Conservation (phyloP, 1,140 invertebrate genomes). For the Saxidomus purpurata region DNA sequence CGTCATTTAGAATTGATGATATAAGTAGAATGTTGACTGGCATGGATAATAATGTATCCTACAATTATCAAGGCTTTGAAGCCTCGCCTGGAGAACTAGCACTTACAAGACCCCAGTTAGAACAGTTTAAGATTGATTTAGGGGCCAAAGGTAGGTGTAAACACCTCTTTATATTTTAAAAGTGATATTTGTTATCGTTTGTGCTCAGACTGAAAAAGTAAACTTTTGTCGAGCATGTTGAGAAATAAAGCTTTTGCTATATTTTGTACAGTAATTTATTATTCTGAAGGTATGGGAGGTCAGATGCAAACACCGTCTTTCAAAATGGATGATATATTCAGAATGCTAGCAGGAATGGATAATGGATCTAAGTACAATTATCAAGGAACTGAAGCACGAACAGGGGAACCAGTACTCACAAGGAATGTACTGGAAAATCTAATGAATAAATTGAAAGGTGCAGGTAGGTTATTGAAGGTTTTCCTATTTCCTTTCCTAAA, state of each 20-base stretch:
- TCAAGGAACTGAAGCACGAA: not conserved
- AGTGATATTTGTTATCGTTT: too few species aligned
- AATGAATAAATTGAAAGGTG: not conserved
- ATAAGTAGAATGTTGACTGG: conserved; percentile 1
- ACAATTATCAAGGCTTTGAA: not conserved
- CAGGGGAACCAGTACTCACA: not conserved
- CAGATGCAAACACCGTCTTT: not conserved
- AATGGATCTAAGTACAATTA: not conserved
- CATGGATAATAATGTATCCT: not conserved
- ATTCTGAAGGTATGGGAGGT: not conserved
- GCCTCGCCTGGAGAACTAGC: not conserved
- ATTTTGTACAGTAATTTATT: too few species aligned
- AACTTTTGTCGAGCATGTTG: too few species aligned
- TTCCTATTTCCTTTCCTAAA: too few species aligned
- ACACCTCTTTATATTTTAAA: too few species aligned
- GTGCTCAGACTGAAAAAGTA: too few species aligned
- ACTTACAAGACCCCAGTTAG: not conserved
- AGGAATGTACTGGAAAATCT: not conserved
- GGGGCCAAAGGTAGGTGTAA: too few species aligned
- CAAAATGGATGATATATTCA: not conserved
- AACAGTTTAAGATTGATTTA: not conserved
- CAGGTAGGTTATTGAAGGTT: not conserved
- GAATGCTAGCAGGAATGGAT: not conserved
- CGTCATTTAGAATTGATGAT: not conserved
- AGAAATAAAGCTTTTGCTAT: too few species aligned